Base-by-base conservation (phyloP, 2,113 vertebrate species). In the Apteryx mantelli region DNA sequence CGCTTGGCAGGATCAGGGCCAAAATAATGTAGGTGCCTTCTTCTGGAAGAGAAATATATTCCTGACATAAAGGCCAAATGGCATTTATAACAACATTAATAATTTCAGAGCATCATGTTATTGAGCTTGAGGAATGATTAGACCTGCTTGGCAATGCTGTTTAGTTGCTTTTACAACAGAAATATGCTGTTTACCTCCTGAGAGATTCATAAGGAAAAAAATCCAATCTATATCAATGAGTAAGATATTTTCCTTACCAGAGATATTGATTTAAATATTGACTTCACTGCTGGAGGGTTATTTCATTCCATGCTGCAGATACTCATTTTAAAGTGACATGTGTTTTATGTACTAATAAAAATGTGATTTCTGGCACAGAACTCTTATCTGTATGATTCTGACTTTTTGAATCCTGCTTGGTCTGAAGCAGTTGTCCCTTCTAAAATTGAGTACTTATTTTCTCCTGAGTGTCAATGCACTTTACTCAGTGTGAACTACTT, bases 261-360 rank as follows among this genome's bases (percentile, higher is more conserved):
- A 96, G 87, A 85, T 98, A 98, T 98, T 94, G 98, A 98, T 96
- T 95, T 97, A 96, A 93, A 93, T 96, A 97, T 97, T 95, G 97
- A 97, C 93, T 96, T 97, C 16, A 0, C 96, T 93, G 84, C 88
- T 94, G 91, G 95, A 88, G 91, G 78, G 74, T 97, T 97, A 82
- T 97, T 98, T 96, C 68, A 65, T 79, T 92, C 48, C 38, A 24
- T 80, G 74, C 77, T 65, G 91, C 91, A 93, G 36, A 82, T 91
- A 82, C n/a, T 95, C 95, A 91, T 84, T 88, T 93, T 97, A 88
- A 95, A 96, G 74, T 91, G 94, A 96, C 97, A 68, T 66, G 90
- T 94, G 73, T 91, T 97, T 96, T 88, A 95, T 82, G 92, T 93
- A 76, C 88, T 95, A 91, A 96, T 91, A 96, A 96, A 91, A 93